phyloP scores from a whole-genome alignment of 2,888 invertebrate genomes.

The Apodemia hepburni region DNA sequence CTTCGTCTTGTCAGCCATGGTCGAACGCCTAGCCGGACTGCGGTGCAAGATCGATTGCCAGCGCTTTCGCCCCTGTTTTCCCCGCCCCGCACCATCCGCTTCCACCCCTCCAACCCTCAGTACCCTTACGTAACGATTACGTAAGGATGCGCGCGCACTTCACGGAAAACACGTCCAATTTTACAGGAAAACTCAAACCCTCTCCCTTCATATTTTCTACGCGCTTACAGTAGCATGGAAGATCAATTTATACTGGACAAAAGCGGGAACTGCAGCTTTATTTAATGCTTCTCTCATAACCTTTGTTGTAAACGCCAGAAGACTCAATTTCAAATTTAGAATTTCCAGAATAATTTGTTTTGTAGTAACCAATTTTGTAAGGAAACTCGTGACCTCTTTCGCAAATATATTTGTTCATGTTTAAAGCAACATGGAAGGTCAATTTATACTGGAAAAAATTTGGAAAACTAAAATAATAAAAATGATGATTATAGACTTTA shows the following conservation, averaged over 20 bases:
- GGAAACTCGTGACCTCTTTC: slow-evolving; percentile 13
- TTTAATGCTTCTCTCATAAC: slow-evolving; percentile 15
- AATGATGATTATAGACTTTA: not conserved
- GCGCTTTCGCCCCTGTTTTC: slow-evolving; percentile 54
- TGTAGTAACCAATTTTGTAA: slow-evolving; percentile 24
- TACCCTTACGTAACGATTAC: slow-evolving; percentile 74
- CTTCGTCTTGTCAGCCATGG: slow-evolving; percentile 88
- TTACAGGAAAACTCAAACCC: slow-evolving; percentile 20
- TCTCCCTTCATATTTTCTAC: slow-evolving; percentile 25
- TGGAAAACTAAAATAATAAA: not conserved
- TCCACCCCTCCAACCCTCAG: slow-evolving; percentile 35
- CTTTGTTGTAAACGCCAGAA: slow-evolving; percentile 25
- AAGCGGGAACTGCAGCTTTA: slow-evolving; percentile 26
- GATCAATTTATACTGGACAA: slow-evolving; percentile 38
- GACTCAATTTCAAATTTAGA: slow-evolving; percentile 16
- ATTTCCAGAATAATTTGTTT: not conserved
- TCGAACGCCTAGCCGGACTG: slow-evolving; percentile 68
- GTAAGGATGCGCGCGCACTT: slow-evolving; percentile 71
- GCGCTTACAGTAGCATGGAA: slow-evolving; percentile 29
- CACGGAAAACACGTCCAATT: slow-evolving; percentile 25
- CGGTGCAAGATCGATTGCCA: slow-evolving; percentile 68
- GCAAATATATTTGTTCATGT: not conserved
- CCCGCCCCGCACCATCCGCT: slow-evolving; percentile 39
- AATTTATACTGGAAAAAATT: not conserved
- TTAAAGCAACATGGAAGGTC: not conserved